These are phyloP conservation scores for Drosophila heteroneura DNA, from an alignment of 2,888 invertebrate species.

Conservation along the genomic window DNA sequence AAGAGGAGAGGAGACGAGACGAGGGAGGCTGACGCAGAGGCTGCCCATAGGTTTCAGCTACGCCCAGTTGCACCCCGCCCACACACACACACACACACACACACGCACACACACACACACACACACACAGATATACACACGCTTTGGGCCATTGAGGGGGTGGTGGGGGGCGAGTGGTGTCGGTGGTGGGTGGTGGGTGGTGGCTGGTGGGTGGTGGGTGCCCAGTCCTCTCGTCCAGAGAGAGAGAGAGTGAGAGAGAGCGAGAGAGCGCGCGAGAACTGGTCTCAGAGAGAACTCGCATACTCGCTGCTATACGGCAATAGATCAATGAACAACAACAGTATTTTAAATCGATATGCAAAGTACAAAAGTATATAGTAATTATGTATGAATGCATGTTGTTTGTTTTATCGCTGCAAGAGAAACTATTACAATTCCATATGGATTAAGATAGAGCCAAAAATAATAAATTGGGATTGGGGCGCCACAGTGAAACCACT, in stretches of 20 bases:
- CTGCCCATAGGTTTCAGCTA: constrained; percentile 24
- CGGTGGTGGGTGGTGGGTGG: constrained; percentile 6
- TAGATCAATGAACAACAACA: constrained; percentile 83
- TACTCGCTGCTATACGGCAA: constrained; percentile 67
- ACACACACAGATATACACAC: neutral
- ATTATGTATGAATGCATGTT: constrained; percentile 51
- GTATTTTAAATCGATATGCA: constrained; percentile 62
- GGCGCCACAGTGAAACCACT: constrained; percentile 86
- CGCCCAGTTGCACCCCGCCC: constrained; percentile 41
- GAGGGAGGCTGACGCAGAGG: constrained; percentile 5
- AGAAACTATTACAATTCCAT: constrained; percentile 37
- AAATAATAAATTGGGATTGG: neutral
- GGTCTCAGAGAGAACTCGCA: constrained; percentile 49
- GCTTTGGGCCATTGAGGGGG: constrained; percentile 12
- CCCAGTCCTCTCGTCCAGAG: constrained; percentile 45
- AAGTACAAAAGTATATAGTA: constrained; percentile 37
- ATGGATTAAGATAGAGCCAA: constrained; percentile 11
- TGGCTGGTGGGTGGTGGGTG: constrained; percentile 36
- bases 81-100: constrained; percentile 13
- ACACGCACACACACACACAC: neutral
- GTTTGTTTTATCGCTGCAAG: constrained; percentile 43
- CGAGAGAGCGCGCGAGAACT: constrained; percentile 3
- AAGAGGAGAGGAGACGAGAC: constrained; percentile 16
- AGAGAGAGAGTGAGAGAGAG: neutral
- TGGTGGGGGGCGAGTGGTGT: constrained; percentile 28